A percentile compares a stretch with the other conserved stretches of the same genome.
These are phyloP conservation scores for Drosophila equinoxialis DNA, from an alignment of 1,140 invertebrate species.

Conservation along the genomic window DNA sequence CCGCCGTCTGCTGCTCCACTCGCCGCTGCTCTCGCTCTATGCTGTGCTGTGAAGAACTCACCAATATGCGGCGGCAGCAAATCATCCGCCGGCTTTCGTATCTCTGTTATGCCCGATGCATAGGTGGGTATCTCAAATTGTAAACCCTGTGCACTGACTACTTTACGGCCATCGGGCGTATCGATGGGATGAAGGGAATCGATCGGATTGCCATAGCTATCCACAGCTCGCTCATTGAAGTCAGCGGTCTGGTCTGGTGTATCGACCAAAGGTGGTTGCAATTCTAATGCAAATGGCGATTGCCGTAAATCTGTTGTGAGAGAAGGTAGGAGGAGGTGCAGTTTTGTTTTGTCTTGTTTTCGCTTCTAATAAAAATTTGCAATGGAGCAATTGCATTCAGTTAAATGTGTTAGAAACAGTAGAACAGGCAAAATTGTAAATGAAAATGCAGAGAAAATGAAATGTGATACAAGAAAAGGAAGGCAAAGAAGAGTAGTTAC, in stretches of 20 bases:
- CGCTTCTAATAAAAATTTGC: constrained; percentile 28
- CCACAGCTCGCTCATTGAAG: constrained; percentile 55
- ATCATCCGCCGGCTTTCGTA: constrained; percentile 73
- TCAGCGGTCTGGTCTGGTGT: constrained; percentile 37
- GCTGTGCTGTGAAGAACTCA: constrained; percentile 64
- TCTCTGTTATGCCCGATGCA: constrained; percentile 81
- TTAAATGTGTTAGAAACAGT: constrained; percentile 49
- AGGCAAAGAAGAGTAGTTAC: neutral
- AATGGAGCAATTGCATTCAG: constrained; percentile 31
- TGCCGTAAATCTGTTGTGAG: constrained; percentile 78
- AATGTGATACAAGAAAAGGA: too few species aligned
- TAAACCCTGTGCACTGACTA: constrained; percentile 76
- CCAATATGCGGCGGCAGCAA: constrained; percentile 82
- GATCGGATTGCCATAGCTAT: constrained; percentile 81
- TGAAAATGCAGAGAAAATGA: constrained; percentile 16
- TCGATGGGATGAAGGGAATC: constrained; percentile 70
- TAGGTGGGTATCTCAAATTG: constrained; percentile 82
- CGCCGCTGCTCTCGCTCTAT: constrained; percentile 5
- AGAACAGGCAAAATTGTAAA: constrained; percentile 11
- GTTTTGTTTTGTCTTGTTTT: constrained; percentile 33
- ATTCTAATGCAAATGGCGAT: constrained; percentile 76
- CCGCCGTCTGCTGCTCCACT: constrained; percentile 22
- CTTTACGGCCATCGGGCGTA: constrained; percentile 78
- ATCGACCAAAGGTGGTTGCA: constrained; percentile 71
- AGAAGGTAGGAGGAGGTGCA: constrained; percentile 44